phyloP scores from a whole-genome alignment of 2,113 vertebrate species.

The Leucoraja erinaceus region DNA sequence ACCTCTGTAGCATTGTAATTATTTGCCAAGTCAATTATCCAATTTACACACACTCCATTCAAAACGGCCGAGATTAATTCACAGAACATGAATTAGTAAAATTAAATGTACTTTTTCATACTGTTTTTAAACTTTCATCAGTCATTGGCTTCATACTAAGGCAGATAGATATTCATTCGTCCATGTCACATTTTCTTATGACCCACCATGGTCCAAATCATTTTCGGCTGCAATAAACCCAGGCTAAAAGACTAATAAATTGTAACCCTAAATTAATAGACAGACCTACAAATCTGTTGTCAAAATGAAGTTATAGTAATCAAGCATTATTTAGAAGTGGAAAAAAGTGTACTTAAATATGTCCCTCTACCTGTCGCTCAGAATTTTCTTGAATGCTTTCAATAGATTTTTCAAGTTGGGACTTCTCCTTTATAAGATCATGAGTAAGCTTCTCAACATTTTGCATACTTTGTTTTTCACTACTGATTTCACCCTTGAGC shows the following conservation, averaged over 20 bases:
- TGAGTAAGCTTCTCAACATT: constrained; percentile 78
- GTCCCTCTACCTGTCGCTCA: constrained; percentile 77
- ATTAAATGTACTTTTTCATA: not conserved
- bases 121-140: not conserved
- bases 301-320: not conserved
- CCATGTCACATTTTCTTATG: too few species aligned
- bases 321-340: not conserved
- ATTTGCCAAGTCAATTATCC: not conserved
- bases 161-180: not conserved
- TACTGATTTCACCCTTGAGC: constrained; percentile 69
- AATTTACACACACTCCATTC: not conserved
- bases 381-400: constrained; percentile 86
- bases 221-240: not conserved
- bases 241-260: not conserved
- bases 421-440: constrained; percentile 93
- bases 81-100: not conserved
- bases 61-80: not conserved
- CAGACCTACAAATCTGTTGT: not conserved
- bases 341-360: not conserved
- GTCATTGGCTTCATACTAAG: not conserved
- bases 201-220: not conserved
- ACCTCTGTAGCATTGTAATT: not conserved
- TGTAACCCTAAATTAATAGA: not conserved
- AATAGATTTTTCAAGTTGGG: constrained; percentile 84
- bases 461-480: constrained; percentile 77